phyloP scores from a whole-genome alignment of 2,797 vertebrate genomes.

The Zalophus californianus region DNA sequence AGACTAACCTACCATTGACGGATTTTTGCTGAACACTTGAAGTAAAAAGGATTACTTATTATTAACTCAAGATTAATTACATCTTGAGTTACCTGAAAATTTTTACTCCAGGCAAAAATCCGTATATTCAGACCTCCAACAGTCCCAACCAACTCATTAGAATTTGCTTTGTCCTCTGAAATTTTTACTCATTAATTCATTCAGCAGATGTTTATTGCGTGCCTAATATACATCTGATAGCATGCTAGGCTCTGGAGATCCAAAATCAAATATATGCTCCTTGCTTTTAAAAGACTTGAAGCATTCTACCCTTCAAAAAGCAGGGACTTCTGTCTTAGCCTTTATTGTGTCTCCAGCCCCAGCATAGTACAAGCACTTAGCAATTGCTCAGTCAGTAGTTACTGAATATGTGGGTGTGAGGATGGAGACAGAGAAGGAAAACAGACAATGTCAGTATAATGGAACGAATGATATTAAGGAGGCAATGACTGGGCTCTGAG shows the following conservation, averaged over 20 bases:
- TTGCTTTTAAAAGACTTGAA: neutral
- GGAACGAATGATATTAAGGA: neutral
- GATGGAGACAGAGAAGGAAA: neutral
- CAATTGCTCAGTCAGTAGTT: neutral
- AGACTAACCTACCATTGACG: neutral
- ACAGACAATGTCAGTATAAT: neutral
- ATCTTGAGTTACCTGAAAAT: neutral
- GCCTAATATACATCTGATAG: neutral
- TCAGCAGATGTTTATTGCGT: neutral
- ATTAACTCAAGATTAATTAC: no score
- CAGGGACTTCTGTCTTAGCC: neutral
- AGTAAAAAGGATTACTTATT: no score
- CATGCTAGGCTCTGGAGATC: neutral
- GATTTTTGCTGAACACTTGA: neutral
- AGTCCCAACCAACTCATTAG: neutral
- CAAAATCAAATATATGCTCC: neutral
- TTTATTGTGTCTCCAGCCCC: neutral
- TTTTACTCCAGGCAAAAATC: slow-evolving; percentile 19
- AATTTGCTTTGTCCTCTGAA: slow-evolving; percentile 8
- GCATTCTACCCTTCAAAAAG: neutral
- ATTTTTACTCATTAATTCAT: slow-evolving; percentile 37
- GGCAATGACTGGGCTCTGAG: neutral
- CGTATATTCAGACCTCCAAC: neutral
- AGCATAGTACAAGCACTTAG: neutral
- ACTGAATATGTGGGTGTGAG: neutral